These are phyloP conservation scores for Stomatorhinus ivindoensis DNA, from an alignment of 2,113 vertebrate genomes.

Conservation along the genomic window DNA sequence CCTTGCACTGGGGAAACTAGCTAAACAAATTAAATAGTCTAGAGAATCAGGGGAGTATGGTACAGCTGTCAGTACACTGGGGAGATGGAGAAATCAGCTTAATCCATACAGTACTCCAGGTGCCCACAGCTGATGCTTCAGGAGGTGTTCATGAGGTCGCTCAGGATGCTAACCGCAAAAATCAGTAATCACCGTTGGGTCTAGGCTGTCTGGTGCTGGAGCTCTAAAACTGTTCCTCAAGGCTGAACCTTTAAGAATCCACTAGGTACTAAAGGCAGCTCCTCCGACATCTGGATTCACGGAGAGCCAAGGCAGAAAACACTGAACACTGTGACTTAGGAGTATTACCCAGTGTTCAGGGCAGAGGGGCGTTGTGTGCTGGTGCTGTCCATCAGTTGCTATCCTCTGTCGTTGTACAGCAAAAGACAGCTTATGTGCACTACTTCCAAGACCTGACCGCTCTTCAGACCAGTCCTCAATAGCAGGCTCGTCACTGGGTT, in stretches of 20 bases:
- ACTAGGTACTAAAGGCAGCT: not conserved
- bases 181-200: not conserved
- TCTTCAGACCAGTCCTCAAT: not conserved
- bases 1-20: no score
- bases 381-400: not conserved
- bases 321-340: not conserved
- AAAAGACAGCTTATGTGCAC: not conserved
- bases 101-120: no score
- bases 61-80: no score
- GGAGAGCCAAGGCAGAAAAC: not conserved
- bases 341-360: not conserved
- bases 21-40: no score
- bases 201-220: not conserved
- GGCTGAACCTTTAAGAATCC: not conserved
- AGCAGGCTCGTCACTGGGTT: not conserved
- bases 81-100: no score
- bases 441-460: not conserved
- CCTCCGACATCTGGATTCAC: not conserved
- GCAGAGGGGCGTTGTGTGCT: not conserved
- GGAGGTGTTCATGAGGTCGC: no score
- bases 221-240: not conserved
- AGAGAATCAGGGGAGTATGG: no score
- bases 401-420: not conserved
- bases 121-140: no score
- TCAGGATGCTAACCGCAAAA: not conserved